Base-by-base conservation (phyloP, 2,797 vertebrate genomes). In the Decapterus maruadsi region DNA sequence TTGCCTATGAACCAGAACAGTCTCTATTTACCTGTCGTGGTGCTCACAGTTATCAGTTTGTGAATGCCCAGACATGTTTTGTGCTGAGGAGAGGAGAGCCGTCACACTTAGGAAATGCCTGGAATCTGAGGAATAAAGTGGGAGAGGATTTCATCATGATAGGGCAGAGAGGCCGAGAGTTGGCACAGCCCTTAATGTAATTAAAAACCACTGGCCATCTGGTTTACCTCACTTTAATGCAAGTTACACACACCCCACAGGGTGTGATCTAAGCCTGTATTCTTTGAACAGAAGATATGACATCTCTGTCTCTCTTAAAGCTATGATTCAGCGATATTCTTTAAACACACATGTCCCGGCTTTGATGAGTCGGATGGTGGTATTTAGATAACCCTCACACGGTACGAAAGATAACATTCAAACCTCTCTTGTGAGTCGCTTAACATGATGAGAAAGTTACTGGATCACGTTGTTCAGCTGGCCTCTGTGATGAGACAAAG, bases 71-170 rank as follows among this genome's bases (percentile, higher is more conserved):
- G 88, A 77, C 92, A 81, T 72, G 90, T 90, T 86, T 55, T 36
- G 58, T 69, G 19, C 59, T 16, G 58, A n/a, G 22, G 16, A 78
- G 73, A 78, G 54, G 69, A 77, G 66, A 78, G 42, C 34, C 45
- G 59, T 93, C 87, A 92, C 81, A 68, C 80, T 74, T 72, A 48
- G 82, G 89, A 92, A 90, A 93, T 94, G 88, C 84, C 87, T 86
- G 90, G 91, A 92, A 93, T 94, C 80, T 76, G 64, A 84, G 80
- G 77, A 77, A 74, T 36, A 54, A 50, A 55, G 75, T 77, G 79
- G 85, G 86, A 88, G 84, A 79, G 50, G 78, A 79, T 87, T 70
- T 87, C 77, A 81, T 89, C 81, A 77, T 78, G 78, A 80, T 57
- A 50, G 78, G 85, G 71, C 71, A 83, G 51, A 83, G 51, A 65